Base-by-base conservation (phyloP, 2,888 invertebrate species). In the Limenitis camilla region DNA sequence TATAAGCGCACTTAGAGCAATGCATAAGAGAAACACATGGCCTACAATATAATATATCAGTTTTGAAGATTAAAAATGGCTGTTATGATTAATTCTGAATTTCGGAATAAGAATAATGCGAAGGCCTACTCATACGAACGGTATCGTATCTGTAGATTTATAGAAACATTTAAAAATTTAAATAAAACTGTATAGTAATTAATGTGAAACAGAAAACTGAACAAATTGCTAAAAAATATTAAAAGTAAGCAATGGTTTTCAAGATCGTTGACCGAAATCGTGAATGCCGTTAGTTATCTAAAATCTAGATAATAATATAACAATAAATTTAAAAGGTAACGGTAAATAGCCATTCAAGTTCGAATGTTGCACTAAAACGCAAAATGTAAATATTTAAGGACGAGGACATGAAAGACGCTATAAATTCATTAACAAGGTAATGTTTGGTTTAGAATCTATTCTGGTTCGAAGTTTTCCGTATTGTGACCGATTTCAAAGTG, bases 401-500 rank as follows among this genome's bases (percentile, higher is more conserved):
- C 46, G 45, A 46, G 27, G 49, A 41, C 51, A 53, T 60, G 56
- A 56, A 59, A 56, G 53, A 54, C 36, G 39, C 54, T 41, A 43
- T 49, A 56, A 54, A 58, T 57, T 53, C 40, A 53, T 55, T 45
- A 56, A 35, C 57, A 58, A 51, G 40, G 43, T 50, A 52, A 52
- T 58, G 56, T 63, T 61, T 64, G 45, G 48, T 50, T 44, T 38
- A 44, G 46, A 58, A 58, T 64, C 60, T 71, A 72, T 75, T 72
- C 66, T 63, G 50, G 70, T 63, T 61, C 66, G 69, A 74, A 59
- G 68, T 74, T 68, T 74, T 69, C 71, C 72, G 73, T 78, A 74
- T 75, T 78, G 76, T 78, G 76, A 76, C 71, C 66, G 66, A 61
- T 63, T 67, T 63, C 68, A 60, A 67, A 59, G 60, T 55, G 60